Evolutionary conservation across 2,888 invertebrate genomes (phyloP).

Genomic region (Lasioglossum morio): DNA sequence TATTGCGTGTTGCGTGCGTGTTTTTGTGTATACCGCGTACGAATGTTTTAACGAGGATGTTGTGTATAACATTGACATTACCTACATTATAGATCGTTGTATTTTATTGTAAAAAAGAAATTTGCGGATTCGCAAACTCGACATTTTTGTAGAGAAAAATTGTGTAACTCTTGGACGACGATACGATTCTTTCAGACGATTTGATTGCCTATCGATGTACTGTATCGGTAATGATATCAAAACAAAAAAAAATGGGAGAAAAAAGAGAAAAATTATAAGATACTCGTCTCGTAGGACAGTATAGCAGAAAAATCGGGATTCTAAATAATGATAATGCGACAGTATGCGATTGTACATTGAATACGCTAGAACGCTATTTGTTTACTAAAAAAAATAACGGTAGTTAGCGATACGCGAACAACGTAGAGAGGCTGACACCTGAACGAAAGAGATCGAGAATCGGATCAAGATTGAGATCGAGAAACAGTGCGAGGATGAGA

Average conservation of each 20-base stretch:
- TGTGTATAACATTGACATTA: conserved; percentile 59
- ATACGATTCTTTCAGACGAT: conserved; percentile 69
- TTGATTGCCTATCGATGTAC: conserved; percentile 64
- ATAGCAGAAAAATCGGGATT: conserved; percentile 71
- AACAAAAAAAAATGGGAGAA: conserved; percentile 24
- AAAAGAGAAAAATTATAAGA: neutral
- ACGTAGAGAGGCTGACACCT: conserved; percentile 16
- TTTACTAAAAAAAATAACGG: conserved; percentile 76
- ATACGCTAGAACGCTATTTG: conserved; percentile 79
- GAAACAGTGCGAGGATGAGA: conserved; percentile 31
- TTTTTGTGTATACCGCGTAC: conserved; percentile 37
- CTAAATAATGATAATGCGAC: conserved; percentile 77
- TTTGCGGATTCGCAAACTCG: conserved; percentile 72
- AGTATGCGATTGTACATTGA: conserved; percentile 79
- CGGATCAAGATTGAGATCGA: conserved; percentile 9
- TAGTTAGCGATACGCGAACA: conserved; percentile 68
- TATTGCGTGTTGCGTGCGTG: conserved; percentile 11
- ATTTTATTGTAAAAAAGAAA: conserved; percentile 81
- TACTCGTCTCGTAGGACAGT: conserved; percentile 19
- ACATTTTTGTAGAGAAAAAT: conserved; percentile 79
- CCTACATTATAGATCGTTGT: conserved; percentile 74
- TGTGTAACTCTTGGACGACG: conserved; percentile 70
- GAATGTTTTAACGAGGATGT: conserved; percentile 56
- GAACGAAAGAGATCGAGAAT: neutral
- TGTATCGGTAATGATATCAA: conserved; percentile 48